A percentile compares a stretch with the other conserved stretches of the same genome.
Evolutionary conservation across 2,888 invertebrate genomes (phyloP).

Genomic region (Idaea aversata): DNA sequence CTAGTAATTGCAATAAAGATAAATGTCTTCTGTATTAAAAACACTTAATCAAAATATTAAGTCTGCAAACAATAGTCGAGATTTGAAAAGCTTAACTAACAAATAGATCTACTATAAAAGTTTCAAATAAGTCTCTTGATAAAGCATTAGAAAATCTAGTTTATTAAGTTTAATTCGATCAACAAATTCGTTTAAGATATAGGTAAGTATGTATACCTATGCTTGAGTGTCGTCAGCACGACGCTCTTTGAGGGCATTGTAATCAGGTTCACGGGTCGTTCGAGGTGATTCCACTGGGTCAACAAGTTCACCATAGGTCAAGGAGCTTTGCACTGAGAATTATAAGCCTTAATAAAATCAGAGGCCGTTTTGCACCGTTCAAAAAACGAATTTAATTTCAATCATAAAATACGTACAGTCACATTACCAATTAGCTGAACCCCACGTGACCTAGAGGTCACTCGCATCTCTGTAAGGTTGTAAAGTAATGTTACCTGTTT

Average conservation of each 20-base stretch:
- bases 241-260: constrained; percentile 44
- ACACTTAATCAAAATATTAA: too few relatives aligned
- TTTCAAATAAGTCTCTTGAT: neutral
- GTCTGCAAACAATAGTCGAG: too few relatives aligned
- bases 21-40: too few relatives aligned
- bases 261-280: constrained; percentile 38
- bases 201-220: neutral
- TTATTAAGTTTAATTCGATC: neutral
- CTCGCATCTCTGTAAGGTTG: too few relatives aligned
- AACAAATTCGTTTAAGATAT: neutral
- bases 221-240: constrained; percentile 43
- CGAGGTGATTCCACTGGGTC: constrained; percentile 58
- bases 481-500: too few relatives aligned
- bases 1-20: too few relatives aligned
- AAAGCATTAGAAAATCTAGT: neutral
- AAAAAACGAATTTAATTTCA: neutral
- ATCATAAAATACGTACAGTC: neutral
- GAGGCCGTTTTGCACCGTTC: constrained; percentile 3
- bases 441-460: too few relatives aligned
- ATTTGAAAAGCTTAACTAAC: too few relatives aligned
- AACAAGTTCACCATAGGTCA: constrained; percentile 58
- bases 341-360: constrained; percentile 10
- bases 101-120: neutral
- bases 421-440: too few relatives aligned
- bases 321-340: constrained; percentile 31